Evolutionary conservation across 35 echinoderm and acorn worm species (phyloP).

Genomic region (Amphiura filiformis): DNA sequence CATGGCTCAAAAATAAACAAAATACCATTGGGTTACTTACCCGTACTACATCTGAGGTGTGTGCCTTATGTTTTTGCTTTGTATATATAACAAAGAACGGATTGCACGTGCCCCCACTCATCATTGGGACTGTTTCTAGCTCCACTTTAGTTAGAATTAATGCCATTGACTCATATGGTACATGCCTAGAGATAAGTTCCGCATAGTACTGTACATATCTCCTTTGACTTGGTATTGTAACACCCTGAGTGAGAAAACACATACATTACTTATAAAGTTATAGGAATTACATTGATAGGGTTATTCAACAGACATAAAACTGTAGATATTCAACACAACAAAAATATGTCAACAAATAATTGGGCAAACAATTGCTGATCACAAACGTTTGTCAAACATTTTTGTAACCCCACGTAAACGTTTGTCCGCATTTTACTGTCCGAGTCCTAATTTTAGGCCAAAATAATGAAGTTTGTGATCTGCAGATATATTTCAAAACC

Average conservation of each 20-base stretch:
- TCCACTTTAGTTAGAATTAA: conserved; percentile 80
- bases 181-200: conserved; percentile 40
- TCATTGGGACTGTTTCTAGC: conserved; percentile 93
- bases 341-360: too few species aligned
- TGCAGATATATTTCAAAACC: too few species aligned
- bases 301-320: neutral
- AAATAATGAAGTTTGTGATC: too few species aligned
- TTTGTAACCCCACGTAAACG: too few species aligned
- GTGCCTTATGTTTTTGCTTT: conserved; percentile 93
- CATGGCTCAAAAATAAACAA: too few species aligned
- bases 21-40: too few species aligned
- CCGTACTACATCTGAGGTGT: conserved; percentile 81
- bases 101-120: conserved; percentile 79
- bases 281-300: neutral
- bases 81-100: conserved; percentile 87
- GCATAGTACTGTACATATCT: conserved; percentile 99
- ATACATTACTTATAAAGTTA: neutral
- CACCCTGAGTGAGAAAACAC: conserved; percentile 54
- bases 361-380: too few species aligned
- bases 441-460: too few species aligned
- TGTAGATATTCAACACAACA: neutral
- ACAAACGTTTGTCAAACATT: too few species aligned
- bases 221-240: conserved; percentile 97
- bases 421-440: too few species aligned
- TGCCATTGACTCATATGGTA: conserved; percentile 65